Evolutionary conservation across 2,888 invertebrate genomes (phyloP), one percentile per base, ranked within the genome.

Genomic region (Noctua fimbriata): DNA sequence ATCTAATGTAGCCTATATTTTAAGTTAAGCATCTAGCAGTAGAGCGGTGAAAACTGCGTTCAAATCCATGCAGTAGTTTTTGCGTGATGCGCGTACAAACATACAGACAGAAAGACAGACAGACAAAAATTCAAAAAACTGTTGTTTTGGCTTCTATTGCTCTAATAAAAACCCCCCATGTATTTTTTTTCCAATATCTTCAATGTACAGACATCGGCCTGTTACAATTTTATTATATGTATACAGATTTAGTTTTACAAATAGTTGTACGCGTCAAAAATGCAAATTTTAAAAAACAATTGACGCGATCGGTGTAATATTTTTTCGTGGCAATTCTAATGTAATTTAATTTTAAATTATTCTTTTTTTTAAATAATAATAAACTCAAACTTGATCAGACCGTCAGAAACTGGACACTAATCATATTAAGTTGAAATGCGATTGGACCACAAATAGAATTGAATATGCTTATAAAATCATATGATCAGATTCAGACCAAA

Each of bases 361-460:
- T 16, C 2, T 16, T 4, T 63, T 63, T 3, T 32, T 32, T 32
- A 32, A 63, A 24, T 3, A 55, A 52, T 6, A 52, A 28, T 2
- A 28, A 32, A 9, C 32, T 9, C 3, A 36, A 78, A n/a, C n/a
- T 21, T 55, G 16, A 21, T 52, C 9, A 24, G 28, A 44, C 24
- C 28, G 16, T 49, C 12, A 32, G 10, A 18, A 82, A 55, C 18
- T 1, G 21, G 28, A 49, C 49, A 16, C 9, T n/a, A 52, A 55
- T 24, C 32, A 21, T 60, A 44, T 24, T 7, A 44, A 24, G 32
- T 70, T 66, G 18, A 16, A 66, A 67, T 67, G 21, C 55, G 65
- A 21, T 81, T 73, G 69, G n/a, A 83, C 65, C 71, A 72, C 86
- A 86, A 81, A 81, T 69, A 58, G 49, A 52, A 32, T 71, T 63